Base-by-base conservation (phyloP, 2,113 vertebrate species). In the Coturnix japonica region DNA sequence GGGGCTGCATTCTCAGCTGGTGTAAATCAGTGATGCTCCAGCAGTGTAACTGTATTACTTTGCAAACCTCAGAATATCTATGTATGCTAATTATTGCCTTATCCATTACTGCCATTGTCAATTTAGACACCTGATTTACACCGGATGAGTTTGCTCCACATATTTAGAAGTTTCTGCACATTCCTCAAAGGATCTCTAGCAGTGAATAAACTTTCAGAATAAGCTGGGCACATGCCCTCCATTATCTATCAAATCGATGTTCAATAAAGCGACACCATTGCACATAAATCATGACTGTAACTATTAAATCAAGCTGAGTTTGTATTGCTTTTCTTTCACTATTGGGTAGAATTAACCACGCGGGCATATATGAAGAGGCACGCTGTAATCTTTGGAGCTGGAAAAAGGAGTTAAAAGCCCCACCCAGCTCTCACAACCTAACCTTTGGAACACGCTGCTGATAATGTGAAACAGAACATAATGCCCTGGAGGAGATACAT, bases 401-500 rank as follows among this genome's bases (percentile, higher is more conserved):
- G 94, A 71, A 92, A 93, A 91, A 94, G 86, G 96, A 95, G 77
- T 94, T 91, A 97, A 96, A 97, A 94, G 76, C 89, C 86, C 82
- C 85, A 79, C 94, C 87, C 91, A 87, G 85, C 41, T 88, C 84
- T 87, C 96, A 85, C 85, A 95, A 64, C 71, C 77, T 95, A 96
- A 97, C 81, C 93, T 96, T 96, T 95, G 85, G 92, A 94, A 89
- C 93, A 89, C 66, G 87, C 85, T 85, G 79, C 89, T 87, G 90
- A 96, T 97, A 95, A 97, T 96, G 85, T 0, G 56, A 95, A 97
- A 95, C 87, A 91, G 94, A 96, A 95, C 93, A 90, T 93, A 95
- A 94, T 92, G 92, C 90, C 85, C 94, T 0, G 49, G 96, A 97
- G 97, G 93, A 96, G 90, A 91, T 87, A 80, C 91, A 95, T 92